These are phyloP conservation scores for Zelleria hepariella DNA, from an alignment of 2,888 invertebrate genomes.

Conservation along the genomic window DNA sequence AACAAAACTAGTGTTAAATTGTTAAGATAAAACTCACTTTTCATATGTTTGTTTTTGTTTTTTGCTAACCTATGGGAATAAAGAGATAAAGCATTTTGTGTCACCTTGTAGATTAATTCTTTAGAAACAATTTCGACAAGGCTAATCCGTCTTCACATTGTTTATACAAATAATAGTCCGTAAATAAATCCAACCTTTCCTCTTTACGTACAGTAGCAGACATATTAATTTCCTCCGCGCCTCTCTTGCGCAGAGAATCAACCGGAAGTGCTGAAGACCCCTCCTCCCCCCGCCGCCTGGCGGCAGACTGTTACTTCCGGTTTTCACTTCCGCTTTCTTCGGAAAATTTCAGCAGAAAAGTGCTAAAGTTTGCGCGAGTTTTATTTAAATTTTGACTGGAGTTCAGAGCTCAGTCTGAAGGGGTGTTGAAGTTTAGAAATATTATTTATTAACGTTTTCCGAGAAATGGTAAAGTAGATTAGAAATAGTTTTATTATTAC, in stretches of 20 bases:
- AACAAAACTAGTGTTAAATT: no score
- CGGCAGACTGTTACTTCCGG: constrained; percentile 56
- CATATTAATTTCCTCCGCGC: constrained; percentile 19
- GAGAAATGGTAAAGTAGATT: no score
- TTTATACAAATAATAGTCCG: background rate
- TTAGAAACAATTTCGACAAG: no score
- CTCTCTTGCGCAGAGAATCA: constrained; percentile 22
- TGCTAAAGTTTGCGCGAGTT: background rate
- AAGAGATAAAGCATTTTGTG: no score
- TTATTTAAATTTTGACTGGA: background rate
- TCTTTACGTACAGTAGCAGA: constrained; percentile 37
- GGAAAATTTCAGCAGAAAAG: constrained; percentile 18
- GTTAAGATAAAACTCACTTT: no score
- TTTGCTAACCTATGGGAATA: no score
- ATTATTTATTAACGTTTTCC: no score
- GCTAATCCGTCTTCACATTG: background rate
- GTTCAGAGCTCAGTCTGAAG: background rate
- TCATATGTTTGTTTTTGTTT: no score
- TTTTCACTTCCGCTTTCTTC: constrained; percentile 47
- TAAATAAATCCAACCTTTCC: constrained; percentile 24
- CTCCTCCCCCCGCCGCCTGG: constrained; percentile 17
- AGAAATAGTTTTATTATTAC: no score
- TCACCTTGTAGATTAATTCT: no score
- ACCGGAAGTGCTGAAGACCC: constrained; percentile 54
- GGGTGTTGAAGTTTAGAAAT: background rate